These are phyloP conservation scores for Nyctibius bracteatus DNA, from an alignment of 2,113 vertebrate species.

Conservation along the genomic window DNA sequence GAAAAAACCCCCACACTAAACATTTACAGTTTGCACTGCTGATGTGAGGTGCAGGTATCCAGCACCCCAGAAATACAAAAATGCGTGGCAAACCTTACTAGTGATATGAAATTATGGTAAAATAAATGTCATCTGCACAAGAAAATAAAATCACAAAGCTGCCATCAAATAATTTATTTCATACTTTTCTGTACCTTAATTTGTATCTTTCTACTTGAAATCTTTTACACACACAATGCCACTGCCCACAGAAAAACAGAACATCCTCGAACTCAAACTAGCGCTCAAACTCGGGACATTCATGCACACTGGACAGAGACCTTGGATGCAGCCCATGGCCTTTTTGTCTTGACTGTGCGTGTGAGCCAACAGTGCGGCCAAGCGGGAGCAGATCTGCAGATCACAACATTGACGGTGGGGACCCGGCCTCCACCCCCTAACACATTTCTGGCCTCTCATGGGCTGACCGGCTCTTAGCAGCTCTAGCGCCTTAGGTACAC, in stretches of 20 bases:
- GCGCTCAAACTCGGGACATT: accelerated
- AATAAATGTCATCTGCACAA: neutral
- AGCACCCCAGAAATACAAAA: neutral
- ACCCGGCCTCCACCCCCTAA: neutral
- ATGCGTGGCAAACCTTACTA: neutral
- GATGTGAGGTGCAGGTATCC: neutral
- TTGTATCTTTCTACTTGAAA: too few relatives aligned
- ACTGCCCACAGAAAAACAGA: neutral
- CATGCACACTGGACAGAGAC: accelerated
- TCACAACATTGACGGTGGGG: accelerated
- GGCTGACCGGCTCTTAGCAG: accelerated
- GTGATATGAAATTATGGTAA: neutral
- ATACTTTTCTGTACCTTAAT: neutral
- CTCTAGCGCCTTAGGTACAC: accelerated
- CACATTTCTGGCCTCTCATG: accelerated
- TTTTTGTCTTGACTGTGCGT: accelerated
- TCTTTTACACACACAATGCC: neutral
- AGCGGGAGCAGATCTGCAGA: neutral
- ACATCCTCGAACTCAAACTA: accelerated
- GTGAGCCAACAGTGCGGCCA: accelerated
- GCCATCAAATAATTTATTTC: neutral
- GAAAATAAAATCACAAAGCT: neutral
- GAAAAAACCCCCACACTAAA: accelerated
- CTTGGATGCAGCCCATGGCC: accelerated
- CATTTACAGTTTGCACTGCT: neutral